A percentile compares a stretch with the other conserved stretches of the same genome.
These are phyloP conservation scores for Illadopsis cleaveri DNA, from an alignment of 2,113 vertebrate genomes.

Conservation along the genomic window DNA sequence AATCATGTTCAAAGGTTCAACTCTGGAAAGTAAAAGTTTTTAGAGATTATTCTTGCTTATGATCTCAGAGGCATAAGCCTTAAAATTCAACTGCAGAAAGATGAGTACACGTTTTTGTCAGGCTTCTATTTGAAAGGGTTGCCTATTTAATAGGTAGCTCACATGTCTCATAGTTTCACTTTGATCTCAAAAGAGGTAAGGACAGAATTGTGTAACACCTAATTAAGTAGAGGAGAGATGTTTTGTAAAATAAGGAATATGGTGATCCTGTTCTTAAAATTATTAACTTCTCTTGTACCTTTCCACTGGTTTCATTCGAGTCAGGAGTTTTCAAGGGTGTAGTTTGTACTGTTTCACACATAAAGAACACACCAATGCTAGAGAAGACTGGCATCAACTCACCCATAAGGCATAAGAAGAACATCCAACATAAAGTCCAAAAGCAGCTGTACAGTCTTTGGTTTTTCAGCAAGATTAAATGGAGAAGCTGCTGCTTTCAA, in stretches of 20 bases:
- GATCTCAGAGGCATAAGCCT: background rate
- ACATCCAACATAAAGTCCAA: conserved; percentile 99
- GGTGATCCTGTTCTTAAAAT: background rate
- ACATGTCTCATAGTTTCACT: background rate
- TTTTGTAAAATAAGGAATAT: background rate
- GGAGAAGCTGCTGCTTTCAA: conserved; percentile 84
- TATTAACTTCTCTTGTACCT: background rate
- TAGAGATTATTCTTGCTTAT: background rate
- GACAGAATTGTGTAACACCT: background rate
- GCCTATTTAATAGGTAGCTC: background rate
- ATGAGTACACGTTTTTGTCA: background rate
- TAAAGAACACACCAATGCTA: background rate
- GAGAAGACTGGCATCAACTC: background rate
- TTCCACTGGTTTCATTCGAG: background rate
- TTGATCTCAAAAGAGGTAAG: background rate
- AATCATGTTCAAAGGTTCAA: background rate
- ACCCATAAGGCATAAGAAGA: conserved; percentile 99
- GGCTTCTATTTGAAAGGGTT: background rate
- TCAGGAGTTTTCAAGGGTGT: background rate
- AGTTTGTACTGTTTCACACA: background rate
- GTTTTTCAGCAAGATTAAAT: conserved; percentile 95
- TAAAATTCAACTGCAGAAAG: background rate
- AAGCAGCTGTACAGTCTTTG: conserved; percentile 95
- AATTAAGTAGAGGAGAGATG: background rate
- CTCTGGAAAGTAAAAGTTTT: background rate